These are phyloP conservation scores for Catajapyx aquilonaris DNA, from an alignment of 1,140 invertebrate species.

Conservation along the genomic window DNA sequence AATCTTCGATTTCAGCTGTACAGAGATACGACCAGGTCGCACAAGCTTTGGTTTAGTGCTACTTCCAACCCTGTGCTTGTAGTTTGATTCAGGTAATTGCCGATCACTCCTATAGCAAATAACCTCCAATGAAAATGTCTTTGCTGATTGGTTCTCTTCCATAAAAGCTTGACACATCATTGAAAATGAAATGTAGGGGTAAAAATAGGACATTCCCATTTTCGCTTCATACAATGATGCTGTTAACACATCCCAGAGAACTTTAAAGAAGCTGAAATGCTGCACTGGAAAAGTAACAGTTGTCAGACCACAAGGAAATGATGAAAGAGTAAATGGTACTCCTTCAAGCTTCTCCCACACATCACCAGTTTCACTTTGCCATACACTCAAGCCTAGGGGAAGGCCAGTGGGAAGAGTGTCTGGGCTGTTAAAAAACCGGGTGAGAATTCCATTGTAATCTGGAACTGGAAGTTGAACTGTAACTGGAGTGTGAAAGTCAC, in stretches of 20 bases:
- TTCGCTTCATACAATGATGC: conserved; percentile 13
- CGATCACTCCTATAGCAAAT: conserved; percentile 14
- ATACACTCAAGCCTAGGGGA: conserved; percentile 11
- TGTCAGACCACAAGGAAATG: conserved; percentile 3
- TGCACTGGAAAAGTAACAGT: conserved; percentile 12
- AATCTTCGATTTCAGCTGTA: conserved; percentile 14
- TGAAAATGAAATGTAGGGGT: conserved; percentile 15
- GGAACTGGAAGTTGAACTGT: conserved; percentile 7
- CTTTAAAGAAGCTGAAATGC: conserved; percentile 16
- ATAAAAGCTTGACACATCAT: conserved; percentile 20
- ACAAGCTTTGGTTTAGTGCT: conserved; percentile 16
- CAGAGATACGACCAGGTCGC: conserved; percentile 12
- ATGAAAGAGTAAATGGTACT: background rate
- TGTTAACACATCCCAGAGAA: conserved; percentile 14
- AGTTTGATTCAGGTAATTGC: too few species aligned
- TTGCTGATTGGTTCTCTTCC: conserved; percentile 13
- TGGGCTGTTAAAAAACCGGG: background rate
- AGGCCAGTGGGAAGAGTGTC: conserved; percentile 13
- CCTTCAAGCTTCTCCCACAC: too few species aligned
- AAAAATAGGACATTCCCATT: conserved; percentile 15
- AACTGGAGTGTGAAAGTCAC: conserved; percentile 8
- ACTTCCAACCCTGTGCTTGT: conserved; percentile 15
- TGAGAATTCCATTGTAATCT: background rate
- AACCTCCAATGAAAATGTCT: conserved; percentile 13
- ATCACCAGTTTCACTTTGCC: conserved; percentile 12